Percentiles rank a stretch among this genome's conserved stretches.
Conservation (phyloP, 2,888 invertebrate genomes). For the Ormyrus thymus region DNA sequence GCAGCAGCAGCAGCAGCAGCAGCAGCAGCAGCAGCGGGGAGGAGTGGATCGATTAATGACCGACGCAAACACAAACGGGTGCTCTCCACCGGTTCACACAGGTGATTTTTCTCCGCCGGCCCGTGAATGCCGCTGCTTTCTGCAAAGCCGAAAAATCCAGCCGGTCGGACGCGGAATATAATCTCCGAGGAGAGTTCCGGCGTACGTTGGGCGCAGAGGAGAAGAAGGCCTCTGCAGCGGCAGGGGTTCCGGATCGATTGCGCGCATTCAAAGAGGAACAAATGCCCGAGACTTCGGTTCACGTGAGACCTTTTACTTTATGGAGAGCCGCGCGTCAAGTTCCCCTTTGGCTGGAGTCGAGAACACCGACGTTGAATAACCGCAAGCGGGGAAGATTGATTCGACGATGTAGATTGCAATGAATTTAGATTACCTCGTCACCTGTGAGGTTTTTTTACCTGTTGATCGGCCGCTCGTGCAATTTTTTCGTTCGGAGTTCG, state of each 20-base stretch:
- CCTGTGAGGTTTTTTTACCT: neutral
- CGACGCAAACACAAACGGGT: constrained; percentile 33
- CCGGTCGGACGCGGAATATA: neutral
- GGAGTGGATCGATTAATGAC: constrained; percentile 31
- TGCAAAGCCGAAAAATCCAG: constrained; percentile 15
- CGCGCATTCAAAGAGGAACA: no score
- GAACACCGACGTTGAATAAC: neutral
- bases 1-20: neutral
- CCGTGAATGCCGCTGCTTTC: neutral
- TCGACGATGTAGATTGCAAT: neutral
- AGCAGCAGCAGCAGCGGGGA: neutral
- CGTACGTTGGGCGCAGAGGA: no score
- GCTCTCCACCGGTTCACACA: constrained; percentile 24
- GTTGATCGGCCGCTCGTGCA: no score
- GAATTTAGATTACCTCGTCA: constrained; percentile 4
- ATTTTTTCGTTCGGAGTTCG: no score
- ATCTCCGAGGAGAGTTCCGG: neutral
- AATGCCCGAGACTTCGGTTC: neutral
- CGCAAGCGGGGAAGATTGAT: neutral
- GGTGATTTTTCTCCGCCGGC: constrained; percentile 49
- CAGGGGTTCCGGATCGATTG: neutral
- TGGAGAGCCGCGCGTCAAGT: constrained; percentile 20
- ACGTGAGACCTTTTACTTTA: neutral
- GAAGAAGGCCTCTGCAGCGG: no score
- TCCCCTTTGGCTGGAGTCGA: neutral